Percentiles rank a stretch among this genome's conserved stretches.
phyloP scores from a whole-genome alignment of 1,140 invertebrate species.

The Drosophila miranda region DNA sequence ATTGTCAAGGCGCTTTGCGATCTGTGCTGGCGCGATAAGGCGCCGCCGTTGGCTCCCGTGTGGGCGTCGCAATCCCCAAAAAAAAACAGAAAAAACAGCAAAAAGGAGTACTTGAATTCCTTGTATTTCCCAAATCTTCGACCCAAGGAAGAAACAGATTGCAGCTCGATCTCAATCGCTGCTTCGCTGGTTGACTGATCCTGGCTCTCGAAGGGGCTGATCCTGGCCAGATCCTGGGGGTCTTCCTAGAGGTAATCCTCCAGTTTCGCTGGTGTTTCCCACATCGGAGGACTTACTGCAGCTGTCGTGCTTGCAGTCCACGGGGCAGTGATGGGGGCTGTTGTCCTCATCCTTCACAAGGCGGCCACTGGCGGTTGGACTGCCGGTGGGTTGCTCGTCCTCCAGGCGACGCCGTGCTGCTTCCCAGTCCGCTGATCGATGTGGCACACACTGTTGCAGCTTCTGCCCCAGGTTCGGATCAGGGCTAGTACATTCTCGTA shows the following conservation, averaged over 20 bases:
- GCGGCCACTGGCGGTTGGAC: background rate
- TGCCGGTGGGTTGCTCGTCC: slow-evolving; percentile 1
- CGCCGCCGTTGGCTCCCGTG: slow-evolving; percentile 43
- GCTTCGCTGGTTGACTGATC: slow-evolving; percentile 20
- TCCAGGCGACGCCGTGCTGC: slow-evolving; percentile 63
- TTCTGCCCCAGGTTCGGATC: no score
- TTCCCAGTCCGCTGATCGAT: slow-evolving; percentile 65
- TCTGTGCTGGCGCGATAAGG: slow-evolving; percentile 58
- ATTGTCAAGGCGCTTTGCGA: slow-evolving; percentile 65
- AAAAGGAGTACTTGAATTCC: no score
- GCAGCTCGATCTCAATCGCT: slow-evolving; percentile 8
- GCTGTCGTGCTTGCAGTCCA: slow-evolving; percentile 53
- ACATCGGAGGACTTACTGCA: slow-evolving; percentile 26
- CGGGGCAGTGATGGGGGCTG: slow-evolving; percentile 60
- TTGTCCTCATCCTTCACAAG: background rate
- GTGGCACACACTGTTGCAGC: slow-evolving; percentile 21
- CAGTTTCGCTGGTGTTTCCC: slow-evolving; percentile 19
- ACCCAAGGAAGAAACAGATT: no score
- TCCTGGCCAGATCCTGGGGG: no score
- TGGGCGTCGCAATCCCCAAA: slow-evolving; percentile 48
- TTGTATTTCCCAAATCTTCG: no score
- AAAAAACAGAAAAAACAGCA: no score
- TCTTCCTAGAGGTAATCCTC: slow-evolving; percentile 61
- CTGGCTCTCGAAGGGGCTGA: background rate
- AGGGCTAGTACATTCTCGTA: no score